Conservation (phyloP, 2,113 vertebrate genomes). For the Lepisosteus osseus region DNA sequence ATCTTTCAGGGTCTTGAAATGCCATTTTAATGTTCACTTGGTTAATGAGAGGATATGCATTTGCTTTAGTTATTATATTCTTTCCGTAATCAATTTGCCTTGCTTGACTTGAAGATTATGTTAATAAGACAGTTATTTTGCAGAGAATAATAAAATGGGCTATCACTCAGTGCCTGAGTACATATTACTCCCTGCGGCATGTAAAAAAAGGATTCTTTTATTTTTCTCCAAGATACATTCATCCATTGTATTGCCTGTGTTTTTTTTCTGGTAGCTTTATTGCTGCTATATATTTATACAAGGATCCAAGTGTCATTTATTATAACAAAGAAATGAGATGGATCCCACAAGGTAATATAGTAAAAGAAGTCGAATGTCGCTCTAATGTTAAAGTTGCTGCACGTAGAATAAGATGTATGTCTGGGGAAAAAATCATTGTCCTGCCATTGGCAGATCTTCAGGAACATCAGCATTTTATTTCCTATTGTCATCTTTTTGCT, state of each 20-base stretch:
- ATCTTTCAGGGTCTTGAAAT: conserved; percentile 20
- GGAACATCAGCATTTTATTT: too few species aligned
- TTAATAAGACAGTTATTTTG: conserved; percentile 25
- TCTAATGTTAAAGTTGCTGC: neutral
- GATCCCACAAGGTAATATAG: neutral
- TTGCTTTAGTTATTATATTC: conserved; percentile 24
- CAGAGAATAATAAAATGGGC: conserved; percentile 12
- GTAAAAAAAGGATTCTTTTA: conserved; percentile 12
- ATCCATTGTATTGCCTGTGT: conserved; percentile 1
- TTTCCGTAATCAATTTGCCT: conserved; percentile 28
- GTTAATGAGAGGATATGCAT: neutral
- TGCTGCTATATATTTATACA: conserved; percentile 10
- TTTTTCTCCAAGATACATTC: conserved; percentile 3
- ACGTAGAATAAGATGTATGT: too few species aligned
- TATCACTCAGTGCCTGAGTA: conserved; percentile 20
- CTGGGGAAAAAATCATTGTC: too few species aligned
- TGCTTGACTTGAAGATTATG: conserved; percentile 19
- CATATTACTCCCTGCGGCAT: conserved; percentile 1
- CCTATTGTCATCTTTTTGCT: neutral
- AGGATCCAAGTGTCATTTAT: conserved; percentile 4
- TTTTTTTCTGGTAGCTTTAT: conserved; percentile 1
- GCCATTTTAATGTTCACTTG: conserved; percentile 22
- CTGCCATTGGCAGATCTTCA: too few species aligned
- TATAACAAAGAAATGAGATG: conserved; percentile 1
- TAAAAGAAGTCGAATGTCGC: conserved; percentile 11